phyloP scores from a whole-genome alignment of 2,888 invertebrate species.

The Esperia sulphurella region DNA sequence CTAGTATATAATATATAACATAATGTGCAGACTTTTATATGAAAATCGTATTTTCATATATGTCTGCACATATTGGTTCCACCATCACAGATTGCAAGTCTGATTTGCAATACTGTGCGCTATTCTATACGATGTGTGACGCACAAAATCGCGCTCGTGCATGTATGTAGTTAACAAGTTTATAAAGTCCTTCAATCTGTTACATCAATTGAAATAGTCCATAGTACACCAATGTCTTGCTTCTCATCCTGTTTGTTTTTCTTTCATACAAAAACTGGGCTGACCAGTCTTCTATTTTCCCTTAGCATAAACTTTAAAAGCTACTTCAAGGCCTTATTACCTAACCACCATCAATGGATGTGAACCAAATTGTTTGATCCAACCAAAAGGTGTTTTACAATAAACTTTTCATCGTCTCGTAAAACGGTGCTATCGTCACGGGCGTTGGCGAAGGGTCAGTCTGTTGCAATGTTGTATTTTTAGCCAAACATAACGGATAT shows the following conservation, averaged over 20 bases:
- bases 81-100: no score
- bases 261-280: no score
- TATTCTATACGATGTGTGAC: no score
- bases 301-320: neutral
- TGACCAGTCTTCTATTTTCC: no score
- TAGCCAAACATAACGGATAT: constrained; percentile 23
- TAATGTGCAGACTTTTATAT: no score
- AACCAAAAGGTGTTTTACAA: constrained; percentile 4
- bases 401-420: constrained; percentile 18
- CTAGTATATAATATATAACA: no score
- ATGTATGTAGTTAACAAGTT: no score
- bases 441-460: constrained; percentile 13
- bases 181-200: neutral
- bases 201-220: neutral
- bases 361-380: neutral
- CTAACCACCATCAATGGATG: neutral
- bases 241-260: no score
- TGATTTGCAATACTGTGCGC: no score
- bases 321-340: neutral
- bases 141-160: no score
- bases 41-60: no score
- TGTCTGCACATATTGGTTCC: no score
- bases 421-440: constrained; percentile 13
- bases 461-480: constrained; percentile 22
- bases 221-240: neutral